phyloP scores from a whole-genome alignment of 1,140 invertebrate species.

The Drosophila littoralis region DNA sequence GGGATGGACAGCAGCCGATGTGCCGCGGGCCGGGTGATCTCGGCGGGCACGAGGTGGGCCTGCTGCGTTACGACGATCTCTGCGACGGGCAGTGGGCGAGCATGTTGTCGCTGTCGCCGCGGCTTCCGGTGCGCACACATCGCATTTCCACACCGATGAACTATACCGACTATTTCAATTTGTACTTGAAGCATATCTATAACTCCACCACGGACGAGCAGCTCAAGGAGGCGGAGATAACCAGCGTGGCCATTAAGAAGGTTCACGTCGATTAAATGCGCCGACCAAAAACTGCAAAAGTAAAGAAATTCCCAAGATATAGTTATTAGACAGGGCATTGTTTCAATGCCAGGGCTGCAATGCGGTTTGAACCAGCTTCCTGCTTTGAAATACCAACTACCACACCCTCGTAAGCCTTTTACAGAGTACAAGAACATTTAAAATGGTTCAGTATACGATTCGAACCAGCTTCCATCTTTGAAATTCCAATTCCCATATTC shows the following conservation, averaged over 20 bases:
- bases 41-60: constrained; percentile 82
- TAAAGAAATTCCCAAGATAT: too few relatives aligned
- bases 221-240: constrained; percentile 71
- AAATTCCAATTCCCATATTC: neutral
- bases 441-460: too few relatives aligned
- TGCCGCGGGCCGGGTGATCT: constrained; percentile 90
- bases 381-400: neutral
- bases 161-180: constrained; percentile 82
- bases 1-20: constrained; percentile 89
- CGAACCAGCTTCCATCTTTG: neutral
- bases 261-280: constrained; percentile 55
- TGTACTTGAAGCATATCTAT: constrained; percentile 81
- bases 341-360: too few relatives aligned
- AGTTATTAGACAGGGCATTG: too few relatives aligned
- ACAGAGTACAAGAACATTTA: too few relatives aligned
- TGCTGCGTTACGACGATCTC: constrained; percentile 90
- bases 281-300: too few relatives aligned
- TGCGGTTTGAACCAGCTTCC: neutral
- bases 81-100: constrained; percentile 94
- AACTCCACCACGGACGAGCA: constrained; percentile 71
- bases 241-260: constrained; percentile 74
- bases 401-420: too few relatives aligned
- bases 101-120: constrained; percentile 90
- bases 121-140: constrained; percentile 86
- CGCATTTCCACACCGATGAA: constrained; percentile 79